Base-by-base conservation (phyloP, 1,140 invertebrate species). In the Heliconius congener region DNA sequence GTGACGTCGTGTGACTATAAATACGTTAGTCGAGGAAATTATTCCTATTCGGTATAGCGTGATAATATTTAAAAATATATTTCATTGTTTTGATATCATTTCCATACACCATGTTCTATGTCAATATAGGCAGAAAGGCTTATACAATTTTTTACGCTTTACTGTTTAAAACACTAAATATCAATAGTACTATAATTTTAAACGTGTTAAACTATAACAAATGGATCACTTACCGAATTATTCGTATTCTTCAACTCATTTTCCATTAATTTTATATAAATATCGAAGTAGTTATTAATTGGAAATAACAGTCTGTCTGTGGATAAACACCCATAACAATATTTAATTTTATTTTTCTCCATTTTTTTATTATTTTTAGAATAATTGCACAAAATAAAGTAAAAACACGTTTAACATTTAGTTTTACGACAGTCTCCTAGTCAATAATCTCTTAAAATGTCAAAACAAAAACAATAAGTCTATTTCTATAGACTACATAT, bases 221-320 rank as follows among this genome's bases (percentile, higher is more conserved):
- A 2, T 16, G 13, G 34, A 30, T 9, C 34, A 8, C 52, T 27
- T 66, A 76, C 74, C 57, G 19, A 18, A 8, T 74, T 71, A 39
- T n/a, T 4, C 11, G 27, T 55, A 1, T 23, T 18, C 18, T 39
- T 18, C 42, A 76, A 23, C 9, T 37, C 30, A 30, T 76, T 72
- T n/a, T 42, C 71, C 39, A 83, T 71, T 78, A 79, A 46, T 66
- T 73, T 77, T 18, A 55, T 16, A 19, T 79, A 81, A 52, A 81
- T 74, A 77, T 79, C 34, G 37, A 74, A 73, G 57, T 71, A 77
- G 46, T 66, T 57, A 50, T 80, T 55, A n/a, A 85, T 83, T 11
- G 79, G 60, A n/a, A 78, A 19, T 39, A 83, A 73, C 77, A 74
- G 74, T 72, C 79, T 75, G 19, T 76, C 81, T 3, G 70, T 85